phyloP scores from a whole-genome alignment of 2,797 vertebrate species.

The Zalophus californianus region DNA sequence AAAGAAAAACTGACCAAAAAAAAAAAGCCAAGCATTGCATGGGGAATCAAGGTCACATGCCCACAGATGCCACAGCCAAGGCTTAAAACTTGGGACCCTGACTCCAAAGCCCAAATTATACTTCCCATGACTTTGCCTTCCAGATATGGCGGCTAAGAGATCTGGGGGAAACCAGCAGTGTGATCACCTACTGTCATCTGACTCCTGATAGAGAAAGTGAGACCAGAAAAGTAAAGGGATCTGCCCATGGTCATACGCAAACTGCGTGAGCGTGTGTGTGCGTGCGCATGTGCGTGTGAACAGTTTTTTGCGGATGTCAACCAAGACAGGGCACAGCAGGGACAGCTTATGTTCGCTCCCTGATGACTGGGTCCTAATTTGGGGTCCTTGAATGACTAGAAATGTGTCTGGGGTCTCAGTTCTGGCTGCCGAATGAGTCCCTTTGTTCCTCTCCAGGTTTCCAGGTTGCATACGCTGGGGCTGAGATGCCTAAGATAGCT shows the following conservation, averaged over 20 bases:
- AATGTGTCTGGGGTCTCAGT: not conserved
- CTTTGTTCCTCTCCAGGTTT: not conserved
- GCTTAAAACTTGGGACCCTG: slow-evolving; percentile 21
- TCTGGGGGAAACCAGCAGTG: not conserved
- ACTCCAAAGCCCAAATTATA: not conserved
- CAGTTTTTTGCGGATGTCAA: not conserved
- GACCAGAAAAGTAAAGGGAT: not conserved
- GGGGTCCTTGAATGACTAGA: not conserved
- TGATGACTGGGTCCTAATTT: not conserved
- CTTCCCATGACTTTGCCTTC: not conserved
- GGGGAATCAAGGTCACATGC: not conserved
- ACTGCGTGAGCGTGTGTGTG: not conserved
- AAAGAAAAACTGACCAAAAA: not conserved
- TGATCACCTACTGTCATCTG: too few relatives aligned
- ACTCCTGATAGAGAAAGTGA: not conserved
- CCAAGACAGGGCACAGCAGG: too few relatives aligned
- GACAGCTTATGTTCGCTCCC: not conserved
- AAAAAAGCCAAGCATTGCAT: not conserved
- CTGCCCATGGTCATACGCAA: not conserved
- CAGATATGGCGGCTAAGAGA: not conserved
- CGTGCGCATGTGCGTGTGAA: not conserved
- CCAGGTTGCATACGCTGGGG: not conserved
- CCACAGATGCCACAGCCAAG: not conserved
- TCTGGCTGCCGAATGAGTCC: not conserved
- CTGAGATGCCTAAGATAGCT: not conserved